A percentile compares a stretch with the other conserved stretches of the same genome.
Conservation (phyloP, 2,797 vertebrate species). For the Psittacula echo region DNA sequence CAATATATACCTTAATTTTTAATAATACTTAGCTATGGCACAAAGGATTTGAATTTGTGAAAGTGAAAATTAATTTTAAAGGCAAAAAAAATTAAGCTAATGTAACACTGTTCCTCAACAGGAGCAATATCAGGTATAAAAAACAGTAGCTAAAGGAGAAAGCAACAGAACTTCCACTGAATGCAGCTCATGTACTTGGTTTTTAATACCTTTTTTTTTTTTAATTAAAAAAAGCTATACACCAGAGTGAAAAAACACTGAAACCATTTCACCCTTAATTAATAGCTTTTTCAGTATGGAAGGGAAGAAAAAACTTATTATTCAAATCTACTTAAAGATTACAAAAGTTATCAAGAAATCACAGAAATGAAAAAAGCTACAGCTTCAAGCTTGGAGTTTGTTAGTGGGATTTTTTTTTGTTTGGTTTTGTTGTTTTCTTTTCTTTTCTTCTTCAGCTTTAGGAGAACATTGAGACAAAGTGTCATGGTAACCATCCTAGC, state of each 20-base stretch:
- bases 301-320: neutral
- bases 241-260: neutral
- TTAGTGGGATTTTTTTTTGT: neutral
- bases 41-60: neutral
- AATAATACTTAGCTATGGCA: neutral
- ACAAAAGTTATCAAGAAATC: neutral
- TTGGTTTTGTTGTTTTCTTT: neutral
- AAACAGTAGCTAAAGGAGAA: neutral
- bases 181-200: neutral
- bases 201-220: neutral
- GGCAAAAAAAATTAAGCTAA: neutral
- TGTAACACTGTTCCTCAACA: neutral
- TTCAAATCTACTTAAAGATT: neutral
- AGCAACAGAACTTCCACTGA: neutral
- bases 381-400: neutral
- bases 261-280: neutral
- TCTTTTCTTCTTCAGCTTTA: neutral
- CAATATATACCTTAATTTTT: neutral
- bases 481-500: neutral
- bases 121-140: neutral
- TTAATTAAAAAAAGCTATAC: neutral
- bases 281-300: neutral
- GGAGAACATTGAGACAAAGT: neutral
- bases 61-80: neutral
- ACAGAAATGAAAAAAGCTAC: neutral